Percentiles rank a stretch among this genome's conserved stretches.
These are phyloP conservation scores for Cryptophagus acutangulus DNA, from an alignment of 2,888 invertebrate genomes.

Conservation along the genomic window DNA sequence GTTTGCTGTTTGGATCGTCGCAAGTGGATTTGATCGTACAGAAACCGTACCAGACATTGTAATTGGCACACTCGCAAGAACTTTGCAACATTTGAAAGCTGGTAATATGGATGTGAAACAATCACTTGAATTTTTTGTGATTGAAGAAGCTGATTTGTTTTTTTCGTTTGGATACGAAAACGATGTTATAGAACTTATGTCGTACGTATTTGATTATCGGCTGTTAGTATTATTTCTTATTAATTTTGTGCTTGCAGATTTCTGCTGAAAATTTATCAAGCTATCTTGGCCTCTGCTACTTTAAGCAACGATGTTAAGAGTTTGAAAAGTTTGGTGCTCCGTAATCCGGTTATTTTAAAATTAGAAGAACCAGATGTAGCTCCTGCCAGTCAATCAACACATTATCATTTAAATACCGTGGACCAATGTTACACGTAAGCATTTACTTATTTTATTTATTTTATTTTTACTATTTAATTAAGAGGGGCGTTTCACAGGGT, in stretches of 20 bases:
- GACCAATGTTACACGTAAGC: conserved; percentile 95
- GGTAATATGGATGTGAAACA: conserved; percentile 69
- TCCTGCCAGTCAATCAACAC: conserved; percentile 78
- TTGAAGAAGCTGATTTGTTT: conserved; percentile 98
- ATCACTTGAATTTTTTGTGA: conserved; percentile 78
- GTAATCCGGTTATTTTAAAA: conserved; percentile 91
- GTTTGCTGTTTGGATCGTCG: conserved; percentile 76
- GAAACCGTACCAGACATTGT: conserved; percentile 86
- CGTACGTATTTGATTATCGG: conserved; percentile 22
- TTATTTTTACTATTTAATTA: no score
- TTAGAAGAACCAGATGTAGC: conserved; percentile 91
- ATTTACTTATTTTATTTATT: no score
- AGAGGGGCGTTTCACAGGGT: no score
- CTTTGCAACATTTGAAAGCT: conserved; percentile 73
- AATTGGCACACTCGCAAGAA: conserved; percentile 80
- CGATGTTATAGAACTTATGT: conserved; percentile 68
- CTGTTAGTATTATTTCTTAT: conserved; percentile 6
- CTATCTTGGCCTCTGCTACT: conserved; percentile 94
- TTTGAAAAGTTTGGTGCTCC: conserved; percentile 88
- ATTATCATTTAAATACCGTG: conserved; percentile 89
- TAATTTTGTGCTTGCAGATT: conserved; percentile 48
- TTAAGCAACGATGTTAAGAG: conserved; percentile 86
- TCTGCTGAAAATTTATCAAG: conserved; percentile 83
- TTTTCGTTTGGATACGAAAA: conserved; percentile 95
- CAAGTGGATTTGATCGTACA: conserved; percentile 65